Evolutionary conservation across 2,797 vertebrate genomes (phyloP), one percentile per base, ranked within the genome.

Genomic region (Numenius phaeopus): DNA sequence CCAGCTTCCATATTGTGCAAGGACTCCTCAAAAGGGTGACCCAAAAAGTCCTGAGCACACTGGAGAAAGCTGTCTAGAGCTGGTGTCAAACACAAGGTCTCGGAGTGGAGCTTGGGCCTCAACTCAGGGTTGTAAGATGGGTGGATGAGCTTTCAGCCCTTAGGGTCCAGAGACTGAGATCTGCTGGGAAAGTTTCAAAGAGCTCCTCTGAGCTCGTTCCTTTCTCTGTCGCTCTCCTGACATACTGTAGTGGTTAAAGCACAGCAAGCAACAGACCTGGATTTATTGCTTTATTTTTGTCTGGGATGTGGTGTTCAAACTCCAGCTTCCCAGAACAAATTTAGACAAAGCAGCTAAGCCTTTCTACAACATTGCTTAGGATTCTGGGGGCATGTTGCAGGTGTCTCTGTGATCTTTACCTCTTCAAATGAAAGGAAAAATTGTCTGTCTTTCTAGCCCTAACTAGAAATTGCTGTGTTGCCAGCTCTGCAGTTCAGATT

Each of bases 391-490:
- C 42, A 14, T 58, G 64, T 8, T 24, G 9, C 71, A 52, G 21
- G 21, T 72, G 26, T 66, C 34, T 85, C 73, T 65, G 37, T 70
- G 54, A 69, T 42, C 49, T 82, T 69, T 44, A 55, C 32, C 30
- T 59, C 67, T 84, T 67, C 50, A 83, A 82, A 81, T 34, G n/a
- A 73, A 37, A 80, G 64, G 14, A 34, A 66, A 93, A 84, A 30
- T 30, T 39, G 40, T 15, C 24, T 71, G 30, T 72, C 26, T 94
- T 89, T 79, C 64, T 55, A 76, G 50, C 21, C 23, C n/a, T 90
- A 50, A 29, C 29, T 54, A 73, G 78, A 52, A 94, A 77, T 10
- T 50, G 55, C 14, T 66, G 5, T 59, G 29, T 81, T 75, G 22
- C 32, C 26, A 70, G 42, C 39, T 83, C 49, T 59, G 46, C 29